Evolutionary conservation across 2,113 vertebrate genomes (phyloP).

Genomic region (Gobiocypris rarus): DNA sequence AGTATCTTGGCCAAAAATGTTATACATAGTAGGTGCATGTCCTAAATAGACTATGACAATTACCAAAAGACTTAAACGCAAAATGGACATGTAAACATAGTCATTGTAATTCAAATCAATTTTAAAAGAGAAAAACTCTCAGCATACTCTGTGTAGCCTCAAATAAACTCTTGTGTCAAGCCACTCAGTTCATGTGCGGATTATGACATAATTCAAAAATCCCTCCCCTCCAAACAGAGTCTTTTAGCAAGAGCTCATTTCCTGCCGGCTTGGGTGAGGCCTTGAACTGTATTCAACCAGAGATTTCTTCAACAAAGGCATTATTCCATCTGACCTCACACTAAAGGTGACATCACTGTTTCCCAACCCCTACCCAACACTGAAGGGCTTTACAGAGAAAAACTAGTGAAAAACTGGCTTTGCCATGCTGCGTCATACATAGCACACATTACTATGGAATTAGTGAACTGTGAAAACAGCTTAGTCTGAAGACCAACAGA

Average conservation of each 20-base stretch:
- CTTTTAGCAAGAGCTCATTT: slow-evolving; percentile 42
- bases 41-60: no score
- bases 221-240: slow-evolving; percentile 19
- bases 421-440: neutral
- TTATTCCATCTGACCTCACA: slow-evolving; percentile 40
- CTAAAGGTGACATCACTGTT: slow-evolving; percentile 28
- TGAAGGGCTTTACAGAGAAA: slow-evolving; percentile 21
- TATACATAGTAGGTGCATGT: neutral
- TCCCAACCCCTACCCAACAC: neutral
- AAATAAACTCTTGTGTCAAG: neutral
- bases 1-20: no score
- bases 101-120: neutral
- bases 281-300: slow-evolving; percentile 2
- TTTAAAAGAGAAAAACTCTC: slow-evolving; percentile 11
- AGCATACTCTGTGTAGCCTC: neutral
- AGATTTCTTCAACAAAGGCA: slow-evolving; percentile 32
- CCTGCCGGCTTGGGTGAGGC: slow-evolving; percentile 45
- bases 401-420: slow-evolving; percentile 10
- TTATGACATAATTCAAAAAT: slow-evolving; percentile 22
- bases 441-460: slow-evolving; percentile 17
- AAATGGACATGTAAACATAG: neutral
- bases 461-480: neutral
- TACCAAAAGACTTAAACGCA: neutral
- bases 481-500: neutral
- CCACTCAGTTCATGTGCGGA: neutral